Evolutionary conservation across 2,888 invertebrate species (phyloP).

Genomic region (Nephrotoma flavescens): DNA sequence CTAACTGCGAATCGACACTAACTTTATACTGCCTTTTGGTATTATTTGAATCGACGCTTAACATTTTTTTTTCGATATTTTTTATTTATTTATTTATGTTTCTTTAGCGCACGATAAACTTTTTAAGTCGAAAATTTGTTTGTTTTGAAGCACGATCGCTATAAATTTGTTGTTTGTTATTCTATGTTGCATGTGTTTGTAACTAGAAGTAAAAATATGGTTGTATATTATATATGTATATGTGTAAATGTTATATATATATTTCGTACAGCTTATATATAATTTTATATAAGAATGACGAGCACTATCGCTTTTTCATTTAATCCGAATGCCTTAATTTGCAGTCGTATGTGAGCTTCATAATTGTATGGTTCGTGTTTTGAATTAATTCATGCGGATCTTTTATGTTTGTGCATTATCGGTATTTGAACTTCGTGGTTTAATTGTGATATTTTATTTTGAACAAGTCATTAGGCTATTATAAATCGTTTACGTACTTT

Average conservation of each 20-base stretch:
- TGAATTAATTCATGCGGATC: too few species aligned
- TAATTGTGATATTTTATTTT: too few species aligned
- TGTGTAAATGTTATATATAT: not conserved
- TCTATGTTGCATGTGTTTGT: not conserved
- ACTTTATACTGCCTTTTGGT: not conserved
- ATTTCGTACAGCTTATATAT: not conserved
- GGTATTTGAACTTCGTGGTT: too few species aligned
- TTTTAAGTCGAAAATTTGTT: not conserved
- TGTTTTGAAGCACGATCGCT: not conserved
- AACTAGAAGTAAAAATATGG: not conserved
- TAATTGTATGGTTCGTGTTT: not conserved
- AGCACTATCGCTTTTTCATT: not conserved
- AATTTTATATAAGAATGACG: not conserved
- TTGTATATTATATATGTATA: not conserved
- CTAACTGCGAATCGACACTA: conserved; percentile 13
- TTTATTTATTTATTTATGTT: not conserved
- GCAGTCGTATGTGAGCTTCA: not conserved
- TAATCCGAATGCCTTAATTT: not conserved
- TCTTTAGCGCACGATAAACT: not conserved
- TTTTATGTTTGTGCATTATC: too few species aligned
- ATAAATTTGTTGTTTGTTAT: not conserved
- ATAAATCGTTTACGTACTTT: too few species aligned
- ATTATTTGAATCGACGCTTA: not conserved
- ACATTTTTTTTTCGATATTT: not conserved
- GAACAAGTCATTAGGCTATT: too few species aligned